Percentiles rank a stretch among this genome's conserved stretches.
These are phyloP conservation scores for Brienomyrus longianalis DNA, from an alignment of 2,113 vertebrate genomes.

Conservation along the genomic window DNA sequence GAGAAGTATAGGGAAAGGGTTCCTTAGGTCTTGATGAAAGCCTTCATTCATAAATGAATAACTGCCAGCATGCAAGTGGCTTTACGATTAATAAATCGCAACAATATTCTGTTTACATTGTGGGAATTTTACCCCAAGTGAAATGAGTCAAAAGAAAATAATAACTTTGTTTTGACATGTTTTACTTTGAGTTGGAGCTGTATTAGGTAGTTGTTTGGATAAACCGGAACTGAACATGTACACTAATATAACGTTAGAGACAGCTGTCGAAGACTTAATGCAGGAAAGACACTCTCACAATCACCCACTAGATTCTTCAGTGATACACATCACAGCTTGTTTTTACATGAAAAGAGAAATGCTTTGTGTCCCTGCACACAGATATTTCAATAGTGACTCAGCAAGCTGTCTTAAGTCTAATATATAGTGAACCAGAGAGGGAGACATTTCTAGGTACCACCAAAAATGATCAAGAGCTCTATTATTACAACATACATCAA, in stretches of 20 bases:
- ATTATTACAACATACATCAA: neutral
- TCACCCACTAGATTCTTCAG: neutral
- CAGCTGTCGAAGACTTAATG: neutral
- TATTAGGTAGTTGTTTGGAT: neutral
- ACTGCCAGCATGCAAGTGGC: neutral
- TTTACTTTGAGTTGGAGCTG: neutral
- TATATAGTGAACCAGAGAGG: neutral
- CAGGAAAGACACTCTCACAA: neutral
- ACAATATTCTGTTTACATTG: neutral
- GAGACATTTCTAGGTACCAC: neutral
- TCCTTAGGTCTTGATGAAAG: neutral
- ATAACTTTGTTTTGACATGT: neutral
- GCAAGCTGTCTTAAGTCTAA: constrained; percentile 31
- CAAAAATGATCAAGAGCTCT: neutral
- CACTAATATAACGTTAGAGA: neutral
- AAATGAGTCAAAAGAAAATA: neutral
- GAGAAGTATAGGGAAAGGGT: neutral
- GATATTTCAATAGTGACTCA: constrained; percentile 13
- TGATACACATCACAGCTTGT: neutral
- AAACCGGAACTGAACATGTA: neutral
- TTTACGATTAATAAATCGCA: neutral
- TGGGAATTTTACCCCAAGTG: neutral
- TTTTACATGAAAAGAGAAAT: neutral
- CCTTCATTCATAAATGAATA: neutral
- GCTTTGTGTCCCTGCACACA: neutral